A percentile compares a stretch with the other conserved stretches of the same genome.
These are phyloP conservation scores for Varanus komodoensis DNA, from an alignment of 2,113 vertebrate genomes.

Conservation along the genomic window DNA sequence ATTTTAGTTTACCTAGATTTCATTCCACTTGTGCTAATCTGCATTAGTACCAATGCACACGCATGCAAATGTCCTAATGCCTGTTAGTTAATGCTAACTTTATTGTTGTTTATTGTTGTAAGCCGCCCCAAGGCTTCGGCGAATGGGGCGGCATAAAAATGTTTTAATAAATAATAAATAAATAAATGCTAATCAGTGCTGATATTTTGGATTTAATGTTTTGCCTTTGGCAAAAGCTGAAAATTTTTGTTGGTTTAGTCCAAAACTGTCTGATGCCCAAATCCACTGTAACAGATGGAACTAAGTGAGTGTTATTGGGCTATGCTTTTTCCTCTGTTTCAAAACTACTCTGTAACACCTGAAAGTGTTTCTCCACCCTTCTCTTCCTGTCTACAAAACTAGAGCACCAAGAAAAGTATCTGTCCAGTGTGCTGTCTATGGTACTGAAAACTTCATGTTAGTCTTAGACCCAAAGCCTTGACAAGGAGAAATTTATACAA, in stretches of 20 bases:
- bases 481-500: background rate
- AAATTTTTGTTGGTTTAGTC: background rate
- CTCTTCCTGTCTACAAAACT: background rate
- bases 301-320: background rate
- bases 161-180: no score
- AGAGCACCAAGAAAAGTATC: background rate
- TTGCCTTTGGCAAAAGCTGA: background rate
- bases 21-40: no score
- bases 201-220: no score
- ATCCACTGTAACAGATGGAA: background rate
- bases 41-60: no score
- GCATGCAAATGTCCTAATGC: no score
- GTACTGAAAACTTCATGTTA: conserved; percentile 83
- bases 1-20: no score
- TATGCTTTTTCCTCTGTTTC: background rate
- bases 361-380: background rate
- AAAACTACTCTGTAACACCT: background rate
- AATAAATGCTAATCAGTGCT: no score
- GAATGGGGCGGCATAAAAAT: no score
- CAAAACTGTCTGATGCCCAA: background rate
- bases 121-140: no score
- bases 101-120: no score
- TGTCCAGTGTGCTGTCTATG: conserved; percentile 86
- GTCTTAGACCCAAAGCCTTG: background rate
- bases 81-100: no score